phyloP scores from a whole-genome alignment of 2,113 vertebrate genomes.

The Agapornis roseicollis region DNA sequence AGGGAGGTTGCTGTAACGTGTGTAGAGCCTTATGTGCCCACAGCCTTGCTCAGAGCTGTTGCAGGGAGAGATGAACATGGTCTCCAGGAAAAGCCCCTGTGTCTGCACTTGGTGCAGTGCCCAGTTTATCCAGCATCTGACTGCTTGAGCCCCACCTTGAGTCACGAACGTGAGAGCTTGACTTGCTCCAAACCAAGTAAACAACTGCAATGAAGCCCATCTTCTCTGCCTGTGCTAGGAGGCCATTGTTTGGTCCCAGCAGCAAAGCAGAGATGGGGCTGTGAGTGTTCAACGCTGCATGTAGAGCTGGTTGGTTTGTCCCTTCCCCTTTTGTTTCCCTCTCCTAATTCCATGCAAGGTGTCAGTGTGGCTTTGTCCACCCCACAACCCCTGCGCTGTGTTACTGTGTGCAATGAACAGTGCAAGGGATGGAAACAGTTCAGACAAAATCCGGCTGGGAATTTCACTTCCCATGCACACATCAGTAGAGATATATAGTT shows the following conservation, averaged over 20 bases:
- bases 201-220: background rate
- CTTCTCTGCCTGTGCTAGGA: background rate
- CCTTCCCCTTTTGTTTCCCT: background rate
- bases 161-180: background rate
- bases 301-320: background rate
- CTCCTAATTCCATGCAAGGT: background rate
- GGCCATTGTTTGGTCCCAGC: background rate
- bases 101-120: background rate
- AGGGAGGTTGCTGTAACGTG: background rate
- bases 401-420: background rate
- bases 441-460: background rate
- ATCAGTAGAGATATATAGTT: background rate
- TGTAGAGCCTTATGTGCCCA: background rate
- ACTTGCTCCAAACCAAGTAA: background rate
- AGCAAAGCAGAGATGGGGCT: background rate
- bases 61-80: background rate
- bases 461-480: background rate
- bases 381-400: rapidly evolving
- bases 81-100: background rate
- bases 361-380: background rate
- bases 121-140: background rate
- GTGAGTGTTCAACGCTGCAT: background rate
- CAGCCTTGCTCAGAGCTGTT: background rate
- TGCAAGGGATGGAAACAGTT: background rate
- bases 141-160: background rate